Evolutionary conservation across 1,140 invertebrate genomes (phyloP), one percentile per base, ranked within the genome.

Genomic region (Drosophila varians): DNA sequence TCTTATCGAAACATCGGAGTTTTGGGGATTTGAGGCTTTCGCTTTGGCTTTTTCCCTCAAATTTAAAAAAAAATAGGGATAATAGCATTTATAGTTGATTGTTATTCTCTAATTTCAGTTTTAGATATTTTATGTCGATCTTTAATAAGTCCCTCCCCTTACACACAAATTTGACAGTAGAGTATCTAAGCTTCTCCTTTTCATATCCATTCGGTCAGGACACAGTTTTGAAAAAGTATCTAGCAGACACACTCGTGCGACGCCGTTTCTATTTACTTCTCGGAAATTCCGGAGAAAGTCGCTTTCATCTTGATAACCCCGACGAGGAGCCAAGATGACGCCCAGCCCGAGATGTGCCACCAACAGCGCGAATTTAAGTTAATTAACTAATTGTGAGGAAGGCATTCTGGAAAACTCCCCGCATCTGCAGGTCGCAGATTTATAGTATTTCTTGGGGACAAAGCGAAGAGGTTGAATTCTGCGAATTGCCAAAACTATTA

Each of bases 281-380:
- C 5, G 38, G 60, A 66, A 66, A 18, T 23, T 18, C 6, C 26
- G 14, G 18, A 8, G 47, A 47, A 36, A 12, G n/a, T 28, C 34
- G 45, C 62, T 66, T 66, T 66, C 36, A 66, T 66, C 62, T 66
- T 51, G 45, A 66, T 65, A 66, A 25, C 25, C 36, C 36, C 19
- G 62, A 52, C 31, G 60, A 65, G 19, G 58, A 64, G 46, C 58
- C 58, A 19, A 28, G 58, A 64, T 34, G 62, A 49, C 45, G 25
- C 58, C 34, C 45, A n/a, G n/a, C n/a, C n/a, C n/a, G n/a, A n/a
- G n/a, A 64, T 51, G 61, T 65, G 36, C 12, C 45, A 28, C 34
- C 42, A 28, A 47, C 61, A 64, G 26, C 25, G 25, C 25, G 60
- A 25, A 14, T n/a, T 51, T 34, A 52, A 52, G 23, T 65, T 66